A percentile compares a stretch with the other conserved stretches of the same genome.
Conservation (phyloP, 2,797 vertebrate species). For the Xenentodon cancila region DNA sequence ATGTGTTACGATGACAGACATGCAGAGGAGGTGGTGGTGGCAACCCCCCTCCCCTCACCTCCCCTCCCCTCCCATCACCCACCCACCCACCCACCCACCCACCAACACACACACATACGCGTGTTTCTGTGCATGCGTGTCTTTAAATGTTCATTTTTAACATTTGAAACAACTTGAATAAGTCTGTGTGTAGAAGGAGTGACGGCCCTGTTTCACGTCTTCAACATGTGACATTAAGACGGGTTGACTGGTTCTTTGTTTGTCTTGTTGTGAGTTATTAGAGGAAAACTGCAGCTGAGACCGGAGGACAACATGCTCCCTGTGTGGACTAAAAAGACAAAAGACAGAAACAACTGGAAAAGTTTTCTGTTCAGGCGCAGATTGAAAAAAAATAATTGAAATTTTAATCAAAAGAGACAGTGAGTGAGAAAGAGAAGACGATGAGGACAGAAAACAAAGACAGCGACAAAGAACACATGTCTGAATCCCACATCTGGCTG, state of each 20-base stretch:
- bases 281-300: neutral
- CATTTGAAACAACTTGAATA: too few species aligned
- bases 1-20: slow-evolving; percentile 36
- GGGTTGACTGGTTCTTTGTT: neutral
- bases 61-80: neutral
- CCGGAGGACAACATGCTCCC: slow-evolving; percentile 8
- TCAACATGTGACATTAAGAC: too few species aligned
- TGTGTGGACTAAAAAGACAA: neutral
- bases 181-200: too few species aligned
- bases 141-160: neutral
- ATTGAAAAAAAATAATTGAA: slow-evolving; percentile 45
- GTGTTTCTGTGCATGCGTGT: too few species aligned
- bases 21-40: slow-evolving; percentile 21
- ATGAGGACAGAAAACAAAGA: neutral
- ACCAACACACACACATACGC: too few species aligned
- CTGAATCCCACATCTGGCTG: too few species aligned
- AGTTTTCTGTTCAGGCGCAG: neutral
- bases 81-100: slow-evolving; percentile 5
- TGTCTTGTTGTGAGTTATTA: neutral
- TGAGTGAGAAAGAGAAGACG: slow-evolving; percentile 11
- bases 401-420: slow-evolving; percentile 57
- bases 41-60: too few species aligned
- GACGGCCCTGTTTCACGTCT: too few species aligned
- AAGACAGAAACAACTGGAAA: slow-evolving; percentile 13
- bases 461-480: neutral